These are phyloP conservation scores for Paramormyrops kingsleyae DNA, from an alignment of 2,113 vertebrate genomes.

Conservation along the genomic window DNA sequence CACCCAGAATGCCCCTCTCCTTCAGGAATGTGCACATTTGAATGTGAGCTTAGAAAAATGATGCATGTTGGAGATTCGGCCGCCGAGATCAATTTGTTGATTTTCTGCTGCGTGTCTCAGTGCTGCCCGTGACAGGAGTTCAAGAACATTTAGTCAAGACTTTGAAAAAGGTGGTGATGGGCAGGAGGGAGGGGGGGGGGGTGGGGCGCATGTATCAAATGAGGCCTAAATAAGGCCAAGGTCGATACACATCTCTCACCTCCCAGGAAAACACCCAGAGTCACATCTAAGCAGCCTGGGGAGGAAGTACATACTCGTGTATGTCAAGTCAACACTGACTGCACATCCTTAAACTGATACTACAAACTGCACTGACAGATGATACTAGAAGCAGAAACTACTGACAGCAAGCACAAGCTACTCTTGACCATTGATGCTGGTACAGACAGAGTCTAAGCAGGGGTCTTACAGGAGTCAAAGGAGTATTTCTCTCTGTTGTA, in stretches of 20 bases:
- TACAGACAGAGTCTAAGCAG: background rate
- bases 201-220: background rate
- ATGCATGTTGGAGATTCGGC: background rate
- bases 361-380: background rate
- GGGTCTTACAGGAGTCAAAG: background rate
- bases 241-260: background rate
- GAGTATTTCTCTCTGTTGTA: background rate
- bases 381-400: background rate
- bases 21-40: background rate
- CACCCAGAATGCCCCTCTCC: background rate
- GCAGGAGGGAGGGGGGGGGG: background rate
- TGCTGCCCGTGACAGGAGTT: background rate
- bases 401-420: background rate
- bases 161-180: background rate
- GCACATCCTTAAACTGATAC: background rate
- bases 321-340: background rate
- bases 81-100: background rate
- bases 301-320: background rate
- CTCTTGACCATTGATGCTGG: background rate
- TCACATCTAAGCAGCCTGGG: background rate
- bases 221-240: background rate
- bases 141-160: background rate
- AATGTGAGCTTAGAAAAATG: background rate
- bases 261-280: background rate
- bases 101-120: background rate